These are phyloP conservation scores for Botia almorhae DNA, from an alignment of 2,797 vertebrate species.

Conservation along the genomic window DNA sequence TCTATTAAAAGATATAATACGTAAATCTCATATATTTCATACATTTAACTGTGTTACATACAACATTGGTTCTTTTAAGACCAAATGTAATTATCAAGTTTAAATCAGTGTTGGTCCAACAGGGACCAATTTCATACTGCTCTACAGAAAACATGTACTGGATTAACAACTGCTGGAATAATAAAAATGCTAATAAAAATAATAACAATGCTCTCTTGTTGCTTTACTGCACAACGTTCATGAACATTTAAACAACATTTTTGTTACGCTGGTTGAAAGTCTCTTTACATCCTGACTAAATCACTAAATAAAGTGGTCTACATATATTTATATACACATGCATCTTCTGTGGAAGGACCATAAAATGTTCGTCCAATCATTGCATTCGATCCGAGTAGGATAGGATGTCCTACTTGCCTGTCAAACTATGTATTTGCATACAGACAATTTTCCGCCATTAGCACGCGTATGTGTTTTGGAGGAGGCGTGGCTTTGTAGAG, in stretches of 20 bases:
- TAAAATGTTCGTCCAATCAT: too few relatives aligned
- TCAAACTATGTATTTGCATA: too few relatives aligned
- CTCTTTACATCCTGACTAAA: too few relatives aligned
- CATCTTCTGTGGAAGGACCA: too few relatives aligned
- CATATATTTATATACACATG: too few relatives aligned
- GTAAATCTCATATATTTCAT: not conserved
- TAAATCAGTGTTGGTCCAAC: not conserved
- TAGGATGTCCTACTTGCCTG: too few relatives aligned
- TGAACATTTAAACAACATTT: conserved; percentile 26
- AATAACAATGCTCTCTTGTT: not conserved
- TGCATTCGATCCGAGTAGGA: too few relatives aligned
- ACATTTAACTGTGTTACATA: not conserved
- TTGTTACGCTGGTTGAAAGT: too few relatives aligned
- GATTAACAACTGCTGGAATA: not conserved
- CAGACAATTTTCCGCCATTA: too few relatives aligned
- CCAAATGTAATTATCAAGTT: not conserved
- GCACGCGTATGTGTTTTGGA: too few relatives aligned
- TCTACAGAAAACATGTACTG: not conserved
- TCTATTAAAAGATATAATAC: not conserved
- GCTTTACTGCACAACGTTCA: not conserved
- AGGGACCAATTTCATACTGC: not conserved
- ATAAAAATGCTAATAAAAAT: not conserved
- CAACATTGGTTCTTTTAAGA: not conserved
- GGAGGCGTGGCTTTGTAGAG: too few relatives aligned
- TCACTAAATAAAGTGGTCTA: too few relatives aligned